Conservation (phyloP, 2,888 invertebrate genomes). For the Nebria brevicollis region DNA sequence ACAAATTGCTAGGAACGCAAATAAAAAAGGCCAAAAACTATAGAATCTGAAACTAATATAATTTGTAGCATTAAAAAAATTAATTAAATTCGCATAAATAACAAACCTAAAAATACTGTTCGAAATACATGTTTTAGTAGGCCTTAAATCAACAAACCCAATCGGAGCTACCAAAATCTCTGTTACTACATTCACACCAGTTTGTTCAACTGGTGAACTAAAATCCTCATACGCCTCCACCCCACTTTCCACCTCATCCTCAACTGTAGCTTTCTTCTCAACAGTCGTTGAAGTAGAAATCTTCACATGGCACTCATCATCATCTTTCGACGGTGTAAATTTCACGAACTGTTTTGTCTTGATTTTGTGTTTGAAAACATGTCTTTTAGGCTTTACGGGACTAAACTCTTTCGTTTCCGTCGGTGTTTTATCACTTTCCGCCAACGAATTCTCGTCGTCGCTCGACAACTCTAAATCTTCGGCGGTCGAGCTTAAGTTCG, state of each 20-base stretch:
- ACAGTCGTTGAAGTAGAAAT: conserved; percentile 55
- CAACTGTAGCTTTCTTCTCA: conserved; percentile 26
- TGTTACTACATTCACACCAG: neutral
- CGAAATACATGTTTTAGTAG: conserved; percentile 3
- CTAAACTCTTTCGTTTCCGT: conserved; percentile 35
- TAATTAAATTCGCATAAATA: neutral
- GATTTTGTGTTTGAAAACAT: conserved; percentile 25
- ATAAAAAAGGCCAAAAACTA: conserved; percentile 11
- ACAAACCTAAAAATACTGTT: neutral
- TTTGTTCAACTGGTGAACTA: neutral
- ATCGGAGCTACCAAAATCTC: conserved; percentile 56
- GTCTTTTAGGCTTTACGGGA: conserved; percentile 33
- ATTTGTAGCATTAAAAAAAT: neutral
- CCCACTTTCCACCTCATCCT: conserved; percentile 57
- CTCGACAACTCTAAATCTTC: conserved; percentile 64
- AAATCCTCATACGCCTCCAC: conserved; percentile 58
- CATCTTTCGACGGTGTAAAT: conserved; percentile 26
- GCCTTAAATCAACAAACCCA: conserved; percentile 59
- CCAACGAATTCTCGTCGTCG: conserved; percentile 60
- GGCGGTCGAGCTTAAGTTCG: conserved; percentile 48
- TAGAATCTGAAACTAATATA: conserved; percentile 10
- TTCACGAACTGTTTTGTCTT: conserved; percentile 32
- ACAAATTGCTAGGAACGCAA: conserved; percentile 11
- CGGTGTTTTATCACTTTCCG: conserved; percentile 39
- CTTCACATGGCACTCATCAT: conserved; percentile 47